Base-by-base conservation (phyloP, 2,797 vertebrate genomes). In the Spinus olivaceus region DNA sequence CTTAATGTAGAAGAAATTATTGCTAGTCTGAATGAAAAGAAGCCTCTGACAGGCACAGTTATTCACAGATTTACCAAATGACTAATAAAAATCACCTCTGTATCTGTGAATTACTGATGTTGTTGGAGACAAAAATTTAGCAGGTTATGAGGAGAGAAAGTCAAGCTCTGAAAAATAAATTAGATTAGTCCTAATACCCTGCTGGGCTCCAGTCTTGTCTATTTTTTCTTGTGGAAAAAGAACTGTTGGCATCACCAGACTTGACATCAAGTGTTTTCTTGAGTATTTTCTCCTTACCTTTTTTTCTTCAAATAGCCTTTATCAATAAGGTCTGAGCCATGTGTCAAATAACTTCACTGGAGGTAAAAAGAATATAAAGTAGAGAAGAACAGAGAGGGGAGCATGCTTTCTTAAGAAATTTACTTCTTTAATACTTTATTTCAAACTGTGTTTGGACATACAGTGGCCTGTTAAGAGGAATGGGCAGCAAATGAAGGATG, bases 71-170 rank as follows among this genome's bases (percentile, higher is more conserved):
- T 95, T 90, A 70, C 41, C 76, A 93, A 90, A 81, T 65, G 17
- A 81, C 81, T 93, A 87, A 92, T 84, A 96, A 95, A 96, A 94
- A 83, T 47, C 47, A 91, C 51, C 76, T 93, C 90, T 61, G 30
- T 88, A 71, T 88, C 81, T 53, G 20, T 85, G 67, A 89, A 66
- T 65, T 88, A 78, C 76, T 46, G 42, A 91, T 88, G 54, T 69
- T 94, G 64, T 37, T 90, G 32, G 86, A 97, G 65, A 91, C 76
- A 91, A 88, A 14, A 94, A 95, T 94, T 80, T 89, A 95, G 65
- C 61, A 83, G 39, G 24, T 63, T 65, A 82, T 51, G 24, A 91
- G 25, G 42, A 82, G 24, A 88, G 81, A 86, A 91, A 93, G 56
- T 77, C n/a, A 57, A 25, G 37, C 24, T 84, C 46, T 83, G 59